These are phyloP conservation scores for Hybos culiciformis DNA, from an alignment of 2,888 invertebrate species.

Conservation along the genomic window DNA sequence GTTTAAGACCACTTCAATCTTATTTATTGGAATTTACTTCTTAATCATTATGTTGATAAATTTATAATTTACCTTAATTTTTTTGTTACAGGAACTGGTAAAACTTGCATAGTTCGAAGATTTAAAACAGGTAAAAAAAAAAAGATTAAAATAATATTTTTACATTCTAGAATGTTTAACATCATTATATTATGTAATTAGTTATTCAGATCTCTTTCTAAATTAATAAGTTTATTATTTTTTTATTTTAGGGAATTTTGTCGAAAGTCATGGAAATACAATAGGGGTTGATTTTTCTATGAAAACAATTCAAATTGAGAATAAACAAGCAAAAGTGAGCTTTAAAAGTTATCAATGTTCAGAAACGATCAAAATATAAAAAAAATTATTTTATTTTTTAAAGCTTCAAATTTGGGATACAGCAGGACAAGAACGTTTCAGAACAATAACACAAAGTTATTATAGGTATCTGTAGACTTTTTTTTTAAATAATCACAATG, in stretches of 20 bases:
- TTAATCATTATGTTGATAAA: too few species aligned
- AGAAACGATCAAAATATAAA: constrained; percentile 1
- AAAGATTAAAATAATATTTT: too few species aligned
- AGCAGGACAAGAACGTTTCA: constrained; percentile 90
- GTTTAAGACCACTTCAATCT: too few species aligned
- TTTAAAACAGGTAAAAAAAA: constrained; percentile 93
- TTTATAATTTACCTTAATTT: too few species aligned
- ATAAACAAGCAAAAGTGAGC: constrained; percentile 86
- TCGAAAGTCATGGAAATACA: constrained; percentile 90
- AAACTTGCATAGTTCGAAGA: constrained; percentile 91
- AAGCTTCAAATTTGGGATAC: constrained; percentile 87
- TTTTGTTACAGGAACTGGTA: constrained; percentile 78
- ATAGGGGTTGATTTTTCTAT: constrained; percentile 98
- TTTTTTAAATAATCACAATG: too few species aligned
- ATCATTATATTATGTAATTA: too few species aligned
- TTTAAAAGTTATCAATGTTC: constrained; percentile 1
- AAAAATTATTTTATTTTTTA: constrained; percentile 2
- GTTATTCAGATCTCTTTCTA: too few species aligned
- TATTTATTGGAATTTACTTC: too few species aligned
- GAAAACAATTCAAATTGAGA: constrained; percentile 90
- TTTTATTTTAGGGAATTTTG: too few species aligned
- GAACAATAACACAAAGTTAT: constrained; percentile 94
- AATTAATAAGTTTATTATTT: too few species aligned
- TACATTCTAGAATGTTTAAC: too few species aligned
- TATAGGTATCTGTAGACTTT: too few species aligned